phyloP scores from a whole-genome alignment of 2,888 invertebrate genomes.

The Cinara cedri region DNA sequence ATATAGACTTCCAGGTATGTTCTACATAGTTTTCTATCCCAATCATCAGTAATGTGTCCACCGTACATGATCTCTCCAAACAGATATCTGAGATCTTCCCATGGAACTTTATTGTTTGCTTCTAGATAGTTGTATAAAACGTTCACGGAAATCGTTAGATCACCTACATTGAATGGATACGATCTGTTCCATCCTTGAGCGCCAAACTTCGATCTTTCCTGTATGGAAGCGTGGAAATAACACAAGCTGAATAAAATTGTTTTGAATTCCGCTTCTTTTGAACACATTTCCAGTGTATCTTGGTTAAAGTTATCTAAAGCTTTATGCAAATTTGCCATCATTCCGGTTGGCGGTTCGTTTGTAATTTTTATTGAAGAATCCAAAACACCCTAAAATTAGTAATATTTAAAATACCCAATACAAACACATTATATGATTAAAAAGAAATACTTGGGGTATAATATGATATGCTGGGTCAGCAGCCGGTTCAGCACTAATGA shows the following conservation, averaged over 20 bases:
- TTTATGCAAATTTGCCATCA: slow-evolving; percentile 93
- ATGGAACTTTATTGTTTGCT: slow-evolving; percentile 84
- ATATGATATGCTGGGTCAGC: slow-evolving; percentile 70
- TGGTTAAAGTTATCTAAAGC: slow-evolving; percentile 90
- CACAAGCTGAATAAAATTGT: slow-evolving; percentile 85
- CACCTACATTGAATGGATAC: slow-evolving; percentile 73
- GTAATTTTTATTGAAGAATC: slow-evolving; percentile 95
- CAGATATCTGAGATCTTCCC: slow-evolving; percentile 91
- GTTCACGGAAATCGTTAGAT: slow-evolving; percentile 89
- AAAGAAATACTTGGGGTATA: slow-evolving; percentile 66
- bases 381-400: slow-evolving; percentile 76
- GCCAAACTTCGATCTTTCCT: slow-evolving; percentile 90
- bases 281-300: slow-evolving; percentile 89
- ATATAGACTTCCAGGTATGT: slow-evolving; percentile 87
- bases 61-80: slow-evolving; percentile 99
- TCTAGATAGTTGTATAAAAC: slow-evolving; percentile 91
- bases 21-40: slow-evolving; percentile 87
- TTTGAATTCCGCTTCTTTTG: slow-evolving; percentile 92
- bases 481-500: slow-evolving; percentile 87
- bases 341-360: slow-evolving; percentile 93
- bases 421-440: not conserved
- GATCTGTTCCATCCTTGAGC: slow-evolving; percentile 90
- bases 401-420: not conserved
- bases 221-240: slow-evolving; percentile 94
- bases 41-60: slow-evolving; percentile 95